Base-by-base conservation (phyloP, 2,888 invertebrate genomes). In the Dione vanillae region DNA sequence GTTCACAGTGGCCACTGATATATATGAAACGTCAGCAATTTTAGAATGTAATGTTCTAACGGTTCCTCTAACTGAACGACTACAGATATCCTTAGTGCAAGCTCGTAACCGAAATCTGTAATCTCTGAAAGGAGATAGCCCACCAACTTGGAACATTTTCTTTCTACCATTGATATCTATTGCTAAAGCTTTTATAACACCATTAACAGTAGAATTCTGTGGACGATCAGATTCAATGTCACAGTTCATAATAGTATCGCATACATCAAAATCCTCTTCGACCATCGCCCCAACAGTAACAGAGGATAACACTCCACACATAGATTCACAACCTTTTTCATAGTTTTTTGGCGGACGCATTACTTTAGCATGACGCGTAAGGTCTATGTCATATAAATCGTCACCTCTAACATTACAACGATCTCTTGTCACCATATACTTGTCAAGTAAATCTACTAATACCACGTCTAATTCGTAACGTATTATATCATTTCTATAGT, bases 91-190 rank as follows among this genome's bases (percentile, higher is more conserved):
- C 7, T 76, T 74, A 59, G 82, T 80, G 75, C 93, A 93, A 45
- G 90, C 87, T 71, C 91, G 81, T 67, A 93, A 77, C 70, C 85
- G 80, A 74, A 92, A 88, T 69, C 83, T 87, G 68, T 92, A 93
- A 77, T 92, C 92, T 75, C 91, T 82, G 65, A 79, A 93, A 0
- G 92, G 92, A 20, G 89, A 89, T 51, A 93, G 76, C 1, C 83
- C 83, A 11, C 80, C 84, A 6, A 93, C 80, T 79, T 85, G 82
- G 61, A 80, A 88, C 2, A 77, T 76, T 47, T 79, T 85, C 75
- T 74, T 82, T 1, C 79, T 76, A 2, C 80, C 82, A 20, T 73
- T 80, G 64, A 92, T 78, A 67, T 86, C 83, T 10, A 92, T 75
- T 52, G 81, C 77, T 43, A 88, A 74, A 11, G 85, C 89, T 12